Base-by-base conservation (phyloP, 1,140 invertebrate genomes). In the Pseudoatta argentina region DNA sequence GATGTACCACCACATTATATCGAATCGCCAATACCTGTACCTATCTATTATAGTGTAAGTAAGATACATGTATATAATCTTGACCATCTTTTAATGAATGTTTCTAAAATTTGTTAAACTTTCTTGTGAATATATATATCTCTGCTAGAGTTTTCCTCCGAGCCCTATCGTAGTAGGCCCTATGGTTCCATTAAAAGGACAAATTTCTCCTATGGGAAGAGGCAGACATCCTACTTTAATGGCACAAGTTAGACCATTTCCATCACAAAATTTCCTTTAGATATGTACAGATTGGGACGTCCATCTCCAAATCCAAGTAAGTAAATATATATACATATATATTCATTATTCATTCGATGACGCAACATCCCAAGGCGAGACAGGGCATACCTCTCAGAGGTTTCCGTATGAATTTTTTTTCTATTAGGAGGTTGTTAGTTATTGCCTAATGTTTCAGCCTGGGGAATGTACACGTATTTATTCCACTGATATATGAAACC, bases 21-120 rank as follows among this genome's bases (percentile, higher is more conserved):
- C 0, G 81, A 92, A 30, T 86, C 86, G 10, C 87, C 86, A 24
- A 81, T 92, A 39, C 87, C 88, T 16, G 86, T 92, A 75, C 90
- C 91, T 10, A 48, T 92, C 39, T 92, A 89, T 78, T 92, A 91
- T 51, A 77, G 89, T 6, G 91, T 92, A 53, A 77, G 86, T 86
- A 73, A 39, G 57, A 57, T 53, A 21, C 2, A 10, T 3, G 39
- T 55, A 67, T 57, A 48, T 3, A 44, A 30, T 79, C 24, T 27
- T 6, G n/a, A 44, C 2, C 1, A 44, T 44, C 2, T 44, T 59
- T 16, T 69, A 73, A 57, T 57, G 0, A 66, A 53, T 34, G 8
- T 59, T n/a, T 8, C 63, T 72, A 53, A 18, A 66, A 16, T 24
- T 14, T 34, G 44, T 48, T 55, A 2, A 0, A 77, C 0, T 77